Evolutionary conservation across 2,113 vertebrate genomes (phyloP).

Genomic region (Anolis sagrei): DNA sequence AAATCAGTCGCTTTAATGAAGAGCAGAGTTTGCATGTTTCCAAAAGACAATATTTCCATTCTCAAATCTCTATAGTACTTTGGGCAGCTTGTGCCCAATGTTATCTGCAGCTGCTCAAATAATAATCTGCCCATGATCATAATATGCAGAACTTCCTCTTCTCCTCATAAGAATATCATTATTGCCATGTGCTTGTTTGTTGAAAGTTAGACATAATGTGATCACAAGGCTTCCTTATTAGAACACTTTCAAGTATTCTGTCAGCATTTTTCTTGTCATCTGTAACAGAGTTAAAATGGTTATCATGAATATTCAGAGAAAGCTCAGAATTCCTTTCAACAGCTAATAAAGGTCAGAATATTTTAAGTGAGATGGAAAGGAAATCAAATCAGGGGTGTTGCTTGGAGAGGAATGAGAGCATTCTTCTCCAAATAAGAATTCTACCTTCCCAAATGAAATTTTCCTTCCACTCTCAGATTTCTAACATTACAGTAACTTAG

Average conservation of each 20-base stretch:
- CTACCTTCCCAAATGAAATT: neutral
- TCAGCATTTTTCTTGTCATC: neutral
- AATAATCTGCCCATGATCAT: slow-evolving; percentile 17
- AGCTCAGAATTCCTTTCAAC: neutral
- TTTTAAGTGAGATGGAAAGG: neutral
- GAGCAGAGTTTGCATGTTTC: neutral
- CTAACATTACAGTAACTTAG: no score
- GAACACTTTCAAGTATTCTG: neutral
- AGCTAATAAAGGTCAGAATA: neutral
- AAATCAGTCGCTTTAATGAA: neutral
- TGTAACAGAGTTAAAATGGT: neutral
- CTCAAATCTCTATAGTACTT: neutral
- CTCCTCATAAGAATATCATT: neutral
- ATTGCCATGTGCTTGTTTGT: neutral
- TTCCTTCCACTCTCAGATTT: no score
- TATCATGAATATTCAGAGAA: slow-evolving; percentile 5
- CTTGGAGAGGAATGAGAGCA: neutral
- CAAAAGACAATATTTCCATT: neutral
- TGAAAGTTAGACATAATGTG: slow-evolving; percentile 1
- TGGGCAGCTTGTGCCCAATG: neutral
- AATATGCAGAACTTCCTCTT: neutral
- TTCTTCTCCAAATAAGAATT: neutral
- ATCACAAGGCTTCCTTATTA: neutral
- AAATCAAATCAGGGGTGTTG: neutral
- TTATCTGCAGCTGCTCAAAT: neutral